phyloP scores from a whole-genome alignment of 2,113 vertebrate species.

The Gambusia affinis region DNA sequence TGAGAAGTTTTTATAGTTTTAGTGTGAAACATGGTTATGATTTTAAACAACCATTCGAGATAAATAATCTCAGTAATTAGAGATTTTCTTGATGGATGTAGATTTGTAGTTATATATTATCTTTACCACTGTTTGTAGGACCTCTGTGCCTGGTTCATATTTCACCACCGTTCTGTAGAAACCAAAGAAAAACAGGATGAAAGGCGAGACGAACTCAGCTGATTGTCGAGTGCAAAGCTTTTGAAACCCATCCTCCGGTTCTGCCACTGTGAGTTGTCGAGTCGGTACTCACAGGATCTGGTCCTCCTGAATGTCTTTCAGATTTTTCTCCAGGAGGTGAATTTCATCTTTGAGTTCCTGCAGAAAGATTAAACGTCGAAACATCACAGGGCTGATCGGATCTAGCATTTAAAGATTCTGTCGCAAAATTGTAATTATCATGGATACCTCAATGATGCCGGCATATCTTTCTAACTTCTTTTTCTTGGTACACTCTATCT shows the following conservation, averaged over 20 bases:
- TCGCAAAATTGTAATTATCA: too few relatives aligned
- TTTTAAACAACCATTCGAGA: too few relatives aligned
- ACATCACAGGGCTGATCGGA: too few relatives aligned
- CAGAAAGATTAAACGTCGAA: not conserved
- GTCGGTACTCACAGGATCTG: not conserved
- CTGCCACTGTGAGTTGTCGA: not conserved
- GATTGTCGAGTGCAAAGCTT: not conserved
- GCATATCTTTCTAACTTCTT: not conserved
- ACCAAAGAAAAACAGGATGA: too few relatives aligned
- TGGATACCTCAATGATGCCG: not conserved
- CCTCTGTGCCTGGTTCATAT: not conserved
- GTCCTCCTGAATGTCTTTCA: not conserved
- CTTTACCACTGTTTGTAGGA: not conserved
- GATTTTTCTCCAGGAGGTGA: not conserved
- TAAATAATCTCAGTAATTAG: too few relatives aligned
- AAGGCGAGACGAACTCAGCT: not conserved
- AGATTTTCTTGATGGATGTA: too few relatives aligned
- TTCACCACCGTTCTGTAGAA: not conserved
- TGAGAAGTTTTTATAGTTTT: too few relatives aligned
- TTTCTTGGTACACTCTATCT: not conserved
- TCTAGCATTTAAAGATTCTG: too few relatives aligned
- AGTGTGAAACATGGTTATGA: too few relatives aligned
- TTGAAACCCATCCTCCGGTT: too few relatives aligned
- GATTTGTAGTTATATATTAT: too few relatives aligned
- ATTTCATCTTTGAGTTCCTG: conserved; percentile 2